Evolutionary conservation across 1,140 invertebrate genomes (phyloP), one percentile per base, ranked within the genome.

Genomic region (Sweltsa coloradensis): DNA sequence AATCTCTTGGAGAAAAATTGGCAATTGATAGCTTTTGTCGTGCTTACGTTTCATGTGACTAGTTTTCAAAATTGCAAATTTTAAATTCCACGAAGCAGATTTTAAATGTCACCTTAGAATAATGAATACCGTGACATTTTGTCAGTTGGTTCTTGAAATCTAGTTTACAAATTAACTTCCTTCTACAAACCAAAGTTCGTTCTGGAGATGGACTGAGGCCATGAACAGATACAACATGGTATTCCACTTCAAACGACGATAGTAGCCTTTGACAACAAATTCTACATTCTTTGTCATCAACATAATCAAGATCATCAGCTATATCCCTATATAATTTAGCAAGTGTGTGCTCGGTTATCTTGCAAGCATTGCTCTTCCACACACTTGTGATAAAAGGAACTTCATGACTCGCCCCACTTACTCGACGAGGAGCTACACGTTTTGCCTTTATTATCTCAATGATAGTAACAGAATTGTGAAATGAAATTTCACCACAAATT

Each of bases 41-140:
- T 49, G 47, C 44, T 44, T 49, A n/a, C 31, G 19, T n/a, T 25
- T 39, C 40, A 49, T 49, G 47, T 16, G 41, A 26, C 21, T 49
- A 43, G 29, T 49, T 26, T 43, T 49, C 47, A 16, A 31, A 34
- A 11, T 22, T 19, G 19, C 26, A 34, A 21, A n/a, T n/a, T n/a
- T 27, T 43, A 21, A 49, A 49, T 34, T 49, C 47, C 41, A 43
- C 44, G 34, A 43, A 49, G 21, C 47, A 49, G 21, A 49, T 44
- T 23, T 49, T 34, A 22, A 26, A 49, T 22, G 44, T 49, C 11
- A 34, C 11, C 7, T 49, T 29, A 29, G 40, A 41, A 27, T 24
- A 49, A 16, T 31, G 24, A n/a, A 49, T 49, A 19, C 47, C 29
- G 36, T 49, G 47, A 13, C 25, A 16, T 13, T 9, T n/a, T 7